Base-by-base conservation (phyloP, 2,888 invertebrate species). In the Hydropsyche betteni region DNA sequence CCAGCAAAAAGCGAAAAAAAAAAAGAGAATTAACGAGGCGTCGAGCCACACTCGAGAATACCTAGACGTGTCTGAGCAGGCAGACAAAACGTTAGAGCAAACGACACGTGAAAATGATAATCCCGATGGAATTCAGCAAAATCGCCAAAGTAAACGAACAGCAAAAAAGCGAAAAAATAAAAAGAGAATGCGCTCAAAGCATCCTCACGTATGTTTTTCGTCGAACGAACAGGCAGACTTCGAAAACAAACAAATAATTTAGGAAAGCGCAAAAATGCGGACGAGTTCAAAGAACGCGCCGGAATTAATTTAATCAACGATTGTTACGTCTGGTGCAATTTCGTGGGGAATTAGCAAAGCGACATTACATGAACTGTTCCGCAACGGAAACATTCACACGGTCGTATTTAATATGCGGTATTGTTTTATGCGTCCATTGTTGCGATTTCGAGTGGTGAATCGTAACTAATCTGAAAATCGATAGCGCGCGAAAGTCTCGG, bases 41-140 rank as follows among this genome's bases (percentile, higher is more conserved):
- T 36, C 64, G 24, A 8, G 7, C 64, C 10, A 10, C 64, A 64
- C 64, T 64, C 36, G 64, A 34, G 34, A 64, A 64, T 33, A 64
- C 12, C 64, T 64, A 64, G 64, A 36, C 64, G 36, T 64, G 64
- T 64, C 64, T 34, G 34, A 64, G 64, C 34, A 64, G 64, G 64
- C 64, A 64, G 64, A 64, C 64, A 64, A 64, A 64, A 64, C 64
- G 64, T n/a, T 64, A 64, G 64, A 64, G 64, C 34, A 64, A 64
- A 64, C 64, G 64, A 36, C 64, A 64, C 64, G 64, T 64, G 64
- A 64, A 64, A 64, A 64, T 64, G 64, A 64, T 64, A 64, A 64
- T 64, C 64, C 64, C 64, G 5, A n/a, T 64, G 36, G 64, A 64
- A 64, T 64, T 34, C n/a, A 64, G 33, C 64, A 36, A 34, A 24